Conservation (phyloP, 2,888 invertebrate species). For the Mimas tiliae region DNA sequence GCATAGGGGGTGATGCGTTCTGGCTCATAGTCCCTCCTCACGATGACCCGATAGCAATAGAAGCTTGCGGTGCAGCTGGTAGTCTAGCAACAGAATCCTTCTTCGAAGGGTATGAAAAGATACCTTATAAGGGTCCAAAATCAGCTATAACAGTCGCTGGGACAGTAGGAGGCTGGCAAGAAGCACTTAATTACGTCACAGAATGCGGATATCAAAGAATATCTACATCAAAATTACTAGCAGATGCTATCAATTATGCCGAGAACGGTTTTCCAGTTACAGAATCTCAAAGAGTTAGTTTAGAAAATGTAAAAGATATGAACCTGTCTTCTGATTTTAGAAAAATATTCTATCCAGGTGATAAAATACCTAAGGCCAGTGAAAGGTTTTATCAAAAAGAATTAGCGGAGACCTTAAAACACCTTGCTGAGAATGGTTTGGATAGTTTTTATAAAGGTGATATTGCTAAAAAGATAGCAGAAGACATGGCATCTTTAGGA, state of each 20-base stretch:
- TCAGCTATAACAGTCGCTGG: conserved; percentile 73
- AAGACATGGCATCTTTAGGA: conserved; percentile 62
- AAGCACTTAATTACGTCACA: conserved; percentile 68
- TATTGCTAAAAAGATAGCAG: conserved; percentile 62
- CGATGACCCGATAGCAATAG: conserved; percentile 68
- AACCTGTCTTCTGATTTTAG: conserved; percentile 48
- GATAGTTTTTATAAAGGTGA: conserved; percentile 70
- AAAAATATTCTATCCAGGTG: conserved; percentile 55
- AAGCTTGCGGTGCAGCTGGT: conserved; percentile 72
- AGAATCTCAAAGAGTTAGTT: conserved; percentile 43
- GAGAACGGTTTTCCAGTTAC: conserved; percentile 69
- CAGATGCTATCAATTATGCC: conserved; percentile 71
- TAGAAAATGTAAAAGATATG: conserved; percentile 34
- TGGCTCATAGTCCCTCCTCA: conserved; percentile 75
- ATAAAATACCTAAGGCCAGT: conserved; percentile 56
- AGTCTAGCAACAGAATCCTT: conserved; percentile 64
- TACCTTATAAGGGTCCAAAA: conserved; percentile 67
- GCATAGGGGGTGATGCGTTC: conserved; percentile 74
- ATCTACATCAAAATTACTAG: conserved; percentile 58
- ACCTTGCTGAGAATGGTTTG: conserved; percentile 62
- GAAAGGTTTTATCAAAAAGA: conserved; percentile 62
- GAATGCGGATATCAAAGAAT: conserved; percentile 67
- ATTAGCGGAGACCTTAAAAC: conserved; percentile 62
- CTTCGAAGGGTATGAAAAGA: conserved; percentile 51
- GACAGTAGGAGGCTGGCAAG: conserved; percentile 74